phyloP scores from a whole-genome alignment of 53 echinoderm and acorn worm genomes.

The Holothuria leucospilota region DNA sequence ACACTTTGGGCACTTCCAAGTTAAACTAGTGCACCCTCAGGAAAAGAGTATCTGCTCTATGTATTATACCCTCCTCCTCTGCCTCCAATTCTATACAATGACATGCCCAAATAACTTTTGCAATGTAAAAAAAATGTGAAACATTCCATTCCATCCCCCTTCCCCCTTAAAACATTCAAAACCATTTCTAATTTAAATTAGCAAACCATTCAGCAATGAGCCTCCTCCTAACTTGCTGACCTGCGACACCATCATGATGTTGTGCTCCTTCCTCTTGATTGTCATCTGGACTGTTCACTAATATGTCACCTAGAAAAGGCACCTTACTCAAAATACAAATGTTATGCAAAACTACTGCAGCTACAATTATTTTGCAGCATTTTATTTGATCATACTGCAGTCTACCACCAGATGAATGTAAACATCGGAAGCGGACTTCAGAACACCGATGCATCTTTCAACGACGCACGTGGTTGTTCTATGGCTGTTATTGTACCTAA shows the following conservation, averaged over 20 bases:
- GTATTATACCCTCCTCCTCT: too few relatives aligned
- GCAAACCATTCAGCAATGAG: background rate
- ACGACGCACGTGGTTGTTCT: background rate
- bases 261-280: background rate
- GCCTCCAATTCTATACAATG: too few relatives aligned
- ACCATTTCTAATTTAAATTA: background rate
- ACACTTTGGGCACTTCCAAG: too few relatives aligned
- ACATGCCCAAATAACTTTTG: too few relatives aligned
- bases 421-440: background rate
- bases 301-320: background rate
- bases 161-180: background rate
- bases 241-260: background rate
- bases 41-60: too few relatives aligned
- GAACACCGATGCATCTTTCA: background rate
- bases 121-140: too few relatives aligned
- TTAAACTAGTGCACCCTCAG: too few relatives aligned
- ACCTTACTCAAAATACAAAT: background rate
- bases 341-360: background rate
- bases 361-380: background rate
- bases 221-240: background rate
- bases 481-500: slow-evolving; percentile 4
- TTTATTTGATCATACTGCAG: background rate
- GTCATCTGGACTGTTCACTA: background rate
- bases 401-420: background rate
- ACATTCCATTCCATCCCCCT: too few relatives aligned